These are phyloP conservation scores for Scaptomyza parva DNA, from an alignment of 2,888 invertebrate species.

Conservation along the genomic window DNA sequence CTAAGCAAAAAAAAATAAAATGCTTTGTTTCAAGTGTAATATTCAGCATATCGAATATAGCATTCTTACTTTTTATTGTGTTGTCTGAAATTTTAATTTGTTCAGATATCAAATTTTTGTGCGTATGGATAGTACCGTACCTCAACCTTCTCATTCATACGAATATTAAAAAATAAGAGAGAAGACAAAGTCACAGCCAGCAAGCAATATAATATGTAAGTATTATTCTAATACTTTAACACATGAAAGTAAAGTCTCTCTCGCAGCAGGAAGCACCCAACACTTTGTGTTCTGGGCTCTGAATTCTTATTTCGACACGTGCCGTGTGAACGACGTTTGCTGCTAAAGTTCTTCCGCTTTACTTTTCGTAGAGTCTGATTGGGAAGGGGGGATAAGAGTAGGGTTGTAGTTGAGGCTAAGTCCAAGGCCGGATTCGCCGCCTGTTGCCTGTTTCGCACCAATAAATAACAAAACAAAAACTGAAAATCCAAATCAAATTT, in stretches of 20 bases:
- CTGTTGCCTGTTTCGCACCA: conserved; percentile 37
- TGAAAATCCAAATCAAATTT: conserved; percentile 25
- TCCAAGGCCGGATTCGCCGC: conserved; percentile 26
- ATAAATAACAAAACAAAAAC: conserved; percentile 40
- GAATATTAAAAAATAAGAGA: conserved; percentile 25
- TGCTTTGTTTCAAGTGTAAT: too few relatives aligned
- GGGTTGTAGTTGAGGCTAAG: not conserved
- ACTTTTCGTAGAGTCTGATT: not conserved
- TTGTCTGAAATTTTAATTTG: conserved; percentile 57
- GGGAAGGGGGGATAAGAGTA: not conserved
- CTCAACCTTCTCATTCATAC: conserved; percentile 13
- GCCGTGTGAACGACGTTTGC: conserved; percentile 2
- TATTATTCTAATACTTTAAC: conserved; percentile 20
- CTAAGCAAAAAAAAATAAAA: too few relatives aligned
- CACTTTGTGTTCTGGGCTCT: conserved; percentile 1
- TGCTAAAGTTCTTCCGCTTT: not conserved
- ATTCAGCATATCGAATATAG: too few relatives aligned
- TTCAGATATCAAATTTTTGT: conserved; percentile 57
- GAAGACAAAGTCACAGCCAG: not conserved
- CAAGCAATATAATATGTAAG: conserved; percentile 19
- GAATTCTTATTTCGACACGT: not conserved
- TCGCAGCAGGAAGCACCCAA: conserved; percentile 49
- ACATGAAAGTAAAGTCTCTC: conserved; percentile 51
- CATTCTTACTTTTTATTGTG: not conserved
- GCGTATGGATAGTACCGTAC: not conserved